Evolutionary conservation across 2,113 vertebrate species (phyloP).

Genomic region (Otocyon megalotis): DNA sequence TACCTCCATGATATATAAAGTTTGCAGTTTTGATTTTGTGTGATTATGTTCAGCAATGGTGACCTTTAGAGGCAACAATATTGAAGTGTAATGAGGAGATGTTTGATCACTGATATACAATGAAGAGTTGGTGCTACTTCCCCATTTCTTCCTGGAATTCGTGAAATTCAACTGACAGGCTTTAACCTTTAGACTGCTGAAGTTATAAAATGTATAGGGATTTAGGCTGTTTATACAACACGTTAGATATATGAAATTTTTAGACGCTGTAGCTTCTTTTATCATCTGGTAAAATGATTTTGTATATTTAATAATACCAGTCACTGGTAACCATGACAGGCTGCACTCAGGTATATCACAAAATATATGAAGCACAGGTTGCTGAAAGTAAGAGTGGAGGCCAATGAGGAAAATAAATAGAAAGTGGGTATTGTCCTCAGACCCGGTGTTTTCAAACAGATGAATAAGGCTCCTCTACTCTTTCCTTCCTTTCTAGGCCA

Average conservation of each 20-base stretch:
- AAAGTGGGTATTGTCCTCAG: conserved; percentile 54
- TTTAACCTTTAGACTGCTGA: conserved; percentile 92
- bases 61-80: conserved; percentile 99
- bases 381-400: conserved; percentile 48
- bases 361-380: conserved; percentile 59
- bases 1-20: conserved; percentile 99
- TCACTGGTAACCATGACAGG: conserved; percentile 65
- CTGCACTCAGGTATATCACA: conserved; percentile 41
- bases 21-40: conserved; percentile 99
- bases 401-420: conserved; percentile 59
- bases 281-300: conserved; percentile 68
- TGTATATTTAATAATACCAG: conserved; percentile 79
- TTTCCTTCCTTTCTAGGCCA: background rate
- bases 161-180: conserved; percentile 91
- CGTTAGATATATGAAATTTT: conserved; percentile 87
- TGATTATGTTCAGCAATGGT: conserved; percentile 99
- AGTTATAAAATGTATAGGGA: conserved; percentile 86
- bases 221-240: conserved; percentile 89
- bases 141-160: conserved; percentile 88
- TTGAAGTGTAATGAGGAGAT: conserved; percentile 99
- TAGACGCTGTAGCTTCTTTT: conserved; percentile 83
- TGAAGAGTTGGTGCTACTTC: conserved; percentile 91
- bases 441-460: conserved; percentile 60
- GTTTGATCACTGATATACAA: conserved; percentile 96
- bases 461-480: background rate